Conservation (phyloP, 1,140 invertebrate species). For the Ephestia elutella region DNA sequence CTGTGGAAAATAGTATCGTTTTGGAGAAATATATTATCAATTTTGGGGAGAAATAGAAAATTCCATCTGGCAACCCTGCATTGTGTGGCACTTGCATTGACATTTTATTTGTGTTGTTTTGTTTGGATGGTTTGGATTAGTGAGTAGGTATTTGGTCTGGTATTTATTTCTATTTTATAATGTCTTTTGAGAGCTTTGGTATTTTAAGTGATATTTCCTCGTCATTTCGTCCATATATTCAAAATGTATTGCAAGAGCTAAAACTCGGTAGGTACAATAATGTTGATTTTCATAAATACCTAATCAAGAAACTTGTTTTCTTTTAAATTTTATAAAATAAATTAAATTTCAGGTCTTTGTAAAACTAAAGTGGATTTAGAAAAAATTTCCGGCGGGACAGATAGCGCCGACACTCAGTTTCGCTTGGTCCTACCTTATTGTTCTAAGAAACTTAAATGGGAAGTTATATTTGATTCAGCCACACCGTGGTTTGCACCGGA, state of each 20-base stretch:
- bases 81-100: no score
- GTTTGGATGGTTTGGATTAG: no score
- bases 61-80: no score
- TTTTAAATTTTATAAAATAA: constrained; percentile 1
- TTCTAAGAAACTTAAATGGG: constrained; percentile 67
- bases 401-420: constrained; percentile 50
- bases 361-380: constrained; percentile 63
- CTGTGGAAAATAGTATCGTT: no score
- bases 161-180: constrained; percentile 16
- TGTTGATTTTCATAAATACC: no score
- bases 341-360: constrained; percentile 47
- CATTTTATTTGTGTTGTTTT: no score
- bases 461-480: constrained; percentile 59
- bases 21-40: no score
- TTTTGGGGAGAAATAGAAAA: no score
- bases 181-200: constrained; percentile 41
- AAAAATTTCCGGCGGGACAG: constrained; percentile 39
- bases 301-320: background rate
- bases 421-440: constrained; percentile 63
- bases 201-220: constrained; percentile 50
- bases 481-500: constrained; percentile 67
- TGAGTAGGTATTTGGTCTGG: no score
- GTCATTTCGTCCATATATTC: constrained; percentile 57
- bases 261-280: constrained; percentile 51
- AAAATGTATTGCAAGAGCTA: constrained; percentile 57